A percentile compares a stretch with the other conserved stretches of the same genome.
phyloP scores from a whole-genome alignment of 2,888 invertebrate genomes.

The Minunthozetes semirufus region DNA sequence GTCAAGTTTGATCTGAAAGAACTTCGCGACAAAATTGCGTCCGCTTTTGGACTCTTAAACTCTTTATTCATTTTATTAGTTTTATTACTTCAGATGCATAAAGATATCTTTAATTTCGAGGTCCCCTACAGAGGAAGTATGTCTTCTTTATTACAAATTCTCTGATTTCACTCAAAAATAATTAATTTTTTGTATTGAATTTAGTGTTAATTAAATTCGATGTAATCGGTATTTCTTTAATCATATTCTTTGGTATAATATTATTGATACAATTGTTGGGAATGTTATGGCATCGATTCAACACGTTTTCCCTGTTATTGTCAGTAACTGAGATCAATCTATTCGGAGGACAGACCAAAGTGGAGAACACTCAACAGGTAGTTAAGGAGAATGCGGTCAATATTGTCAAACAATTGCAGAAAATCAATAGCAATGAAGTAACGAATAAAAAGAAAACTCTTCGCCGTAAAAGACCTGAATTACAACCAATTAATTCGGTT shows the following conservation, averaged over 20 bases:
- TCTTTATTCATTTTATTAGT: slow-evolving; percentile 97
- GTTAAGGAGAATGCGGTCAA: slow-evolving; percentile 87
- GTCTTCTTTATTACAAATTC: neutral
- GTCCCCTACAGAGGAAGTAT: neutral
- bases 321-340: slow-evolving; percentile 85
- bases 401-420: slow-evolving; percentile 61
- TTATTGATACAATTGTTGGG: slow-evolving; percentile 90
- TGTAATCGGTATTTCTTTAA: slow-evolving; percentile 69
- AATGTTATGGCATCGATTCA: slow-evolving; percentile 97
- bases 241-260: slow-evolving; percentile 93
- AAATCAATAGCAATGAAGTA: neutral
- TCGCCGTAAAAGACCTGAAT: neutral
- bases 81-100: slow-evolving; percentile 94
- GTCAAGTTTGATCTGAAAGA: slow-evolving; percentile 81
- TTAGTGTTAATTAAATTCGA: slow-evolving; percentile 45
- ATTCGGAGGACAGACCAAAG: slow-evolving; percentile 74
- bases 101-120: slow-evolving; percentile 57
- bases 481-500: neutral
- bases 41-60: slow-evolving; percentile 97
- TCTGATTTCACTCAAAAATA: neutral
- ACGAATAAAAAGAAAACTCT: neutral
- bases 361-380: slow-evolving; percentile 75
- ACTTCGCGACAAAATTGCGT: slow-evolving; percentile 85
- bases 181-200: neutral
- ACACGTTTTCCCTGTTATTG: slow-evolving; percentile 88